Percentiles rank a stretch among this genome's conserved stretches.
Evolutionary conservation across 2,113 vertebrate genomes (phyloP).

Genomic region (Alethe castanea): DNA sequence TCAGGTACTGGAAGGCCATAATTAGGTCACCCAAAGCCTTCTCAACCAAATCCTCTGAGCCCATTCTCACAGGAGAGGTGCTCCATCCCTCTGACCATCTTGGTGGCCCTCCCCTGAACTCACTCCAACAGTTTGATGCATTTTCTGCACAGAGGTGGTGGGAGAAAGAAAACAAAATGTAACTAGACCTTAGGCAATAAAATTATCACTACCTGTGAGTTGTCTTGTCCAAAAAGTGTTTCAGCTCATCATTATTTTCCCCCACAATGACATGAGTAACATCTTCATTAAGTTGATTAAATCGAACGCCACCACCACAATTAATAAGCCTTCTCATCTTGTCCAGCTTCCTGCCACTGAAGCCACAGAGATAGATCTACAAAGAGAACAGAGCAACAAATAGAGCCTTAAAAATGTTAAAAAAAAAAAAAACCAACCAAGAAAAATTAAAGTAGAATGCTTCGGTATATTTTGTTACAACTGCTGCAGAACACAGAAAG

Average conservation of each 20-base stretch:
- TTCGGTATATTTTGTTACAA: background rate
- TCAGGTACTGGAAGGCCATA: background rate
- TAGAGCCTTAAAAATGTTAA: background rate
- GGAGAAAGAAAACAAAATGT: background rate
- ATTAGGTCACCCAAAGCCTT: background rate
- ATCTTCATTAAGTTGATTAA: conserved; percentile 91
- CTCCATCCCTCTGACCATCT: background rate
- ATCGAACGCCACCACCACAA: conserved; percentile 87
- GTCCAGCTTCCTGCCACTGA: conserved; percentile 87
- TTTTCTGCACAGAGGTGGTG: background rate
- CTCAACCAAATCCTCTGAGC: background rate
- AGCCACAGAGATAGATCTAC: conserved; percentile 90
- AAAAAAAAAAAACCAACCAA: background rate
- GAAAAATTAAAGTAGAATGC: background rate
- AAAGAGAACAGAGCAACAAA: background rate
- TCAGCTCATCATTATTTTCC: conserved; percentile 83
- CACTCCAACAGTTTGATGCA: background rate
- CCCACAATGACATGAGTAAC: conserved; percentile 93
- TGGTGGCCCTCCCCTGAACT: background rate
- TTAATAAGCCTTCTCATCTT: conserved; percentile 90
- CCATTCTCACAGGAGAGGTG: rapidly evolving
- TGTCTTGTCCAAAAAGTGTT: conserved; percentile 82
- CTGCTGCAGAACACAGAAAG: background rate
- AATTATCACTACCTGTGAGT: conserved; percentile 80
- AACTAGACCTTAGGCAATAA: background rate